A percentile compares a stretch with the other conserved stretches of the same genome.
Evolutionary conservation across 2,797 vertebrate species (phyloP).

Genomic region (Podarcis siculus): DNA sequence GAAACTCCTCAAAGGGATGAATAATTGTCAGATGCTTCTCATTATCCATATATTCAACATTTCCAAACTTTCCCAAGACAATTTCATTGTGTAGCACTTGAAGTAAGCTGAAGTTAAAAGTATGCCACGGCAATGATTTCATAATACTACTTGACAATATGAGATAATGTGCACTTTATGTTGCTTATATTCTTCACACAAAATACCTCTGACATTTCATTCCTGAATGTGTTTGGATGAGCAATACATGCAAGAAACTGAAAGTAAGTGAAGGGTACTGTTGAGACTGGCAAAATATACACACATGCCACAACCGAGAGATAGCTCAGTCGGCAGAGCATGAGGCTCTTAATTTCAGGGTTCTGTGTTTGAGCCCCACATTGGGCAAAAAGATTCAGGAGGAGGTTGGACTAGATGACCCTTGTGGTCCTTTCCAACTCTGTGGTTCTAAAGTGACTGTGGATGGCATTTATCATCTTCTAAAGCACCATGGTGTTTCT

Average conservation of each 20-base stretch:
- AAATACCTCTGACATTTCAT: not conserved
- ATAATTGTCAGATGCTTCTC: conserved; percentile 50
- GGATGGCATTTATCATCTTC: too few relatives aligned
- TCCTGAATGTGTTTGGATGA: not conserved
- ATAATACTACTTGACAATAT: conserved; percentile 10
- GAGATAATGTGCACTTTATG: conserved; percentile 1
- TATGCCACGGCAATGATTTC: not conserved
- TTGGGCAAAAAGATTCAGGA: too few relatives aligned
- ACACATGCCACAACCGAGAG: too few relatives aligned
- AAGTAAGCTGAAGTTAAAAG: conserved; percentile 31
- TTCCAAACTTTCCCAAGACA: conserved; percentile 42
- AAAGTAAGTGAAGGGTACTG: not conserved
- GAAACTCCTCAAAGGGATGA: conserved; percentile 55
- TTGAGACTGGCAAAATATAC: not conserved
- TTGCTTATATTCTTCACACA: conserved; percentile 30
- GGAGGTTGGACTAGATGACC: too few relatives aligned
- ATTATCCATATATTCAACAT: conserved; percentile 52
- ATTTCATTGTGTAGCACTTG: conserved; percentile 38
- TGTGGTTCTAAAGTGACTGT: too few relatives aligned
- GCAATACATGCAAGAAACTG: not conserved
- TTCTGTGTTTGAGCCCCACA: too few relatives aligned
- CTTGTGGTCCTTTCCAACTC: too few relatives aligned
- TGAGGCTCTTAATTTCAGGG: too few relatives aligned
- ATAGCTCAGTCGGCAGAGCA: too few relatives aligned
- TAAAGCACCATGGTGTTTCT: too few relatives aligned